Percentiles rank a stretch among this genome's conserved stretches.
Evolutionary conservation across 2,888 invertebrate genomes (phyloP).

Genomic region (Ormyrus rosae): DNA sequence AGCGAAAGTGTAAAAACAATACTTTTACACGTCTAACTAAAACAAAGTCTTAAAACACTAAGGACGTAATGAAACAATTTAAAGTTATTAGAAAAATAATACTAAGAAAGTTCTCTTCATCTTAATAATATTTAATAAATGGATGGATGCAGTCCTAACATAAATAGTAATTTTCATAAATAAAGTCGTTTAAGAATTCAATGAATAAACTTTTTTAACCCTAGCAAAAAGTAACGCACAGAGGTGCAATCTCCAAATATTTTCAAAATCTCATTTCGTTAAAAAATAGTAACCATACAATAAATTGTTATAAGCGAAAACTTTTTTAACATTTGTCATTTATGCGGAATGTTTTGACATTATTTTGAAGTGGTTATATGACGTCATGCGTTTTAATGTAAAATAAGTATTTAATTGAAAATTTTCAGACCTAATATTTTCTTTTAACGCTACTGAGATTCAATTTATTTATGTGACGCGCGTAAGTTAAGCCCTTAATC

Average conservation of each 20-base stretch:
- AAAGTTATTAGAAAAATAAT: slow-evolving; percentile 21
- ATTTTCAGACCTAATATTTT: slow-evolving; percentile 21
- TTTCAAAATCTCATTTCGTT: slow-evolving; percentile 58
- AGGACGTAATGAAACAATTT: slow-evolving; percentile 17
- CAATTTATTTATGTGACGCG: slow-evolving; percentile 41
- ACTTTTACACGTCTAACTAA: slow-evolving; percentile 1
- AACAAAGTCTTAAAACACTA: slow-evolving; percentile 8
- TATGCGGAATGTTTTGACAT: slow-evolving; percentile 36
- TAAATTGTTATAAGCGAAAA: slow-evolving; percentile 49
- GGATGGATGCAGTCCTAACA: slow-evolving; percentile 50
- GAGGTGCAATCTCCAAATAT: slow-evolving; percentile 16
- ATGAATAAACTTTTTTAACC: slow-evolving; percentile 39
- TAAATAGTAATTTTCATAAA: slow-evolving; percentile 29
- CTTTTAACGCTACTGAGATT: slow-evolving; percentile 35
- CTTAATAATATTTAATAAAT: slow-evolving; percentile 29
- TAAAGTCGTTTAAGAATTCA: slow-evolving; percentile 25
- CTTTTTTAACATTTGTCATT: slow-evolving; percentile 29
- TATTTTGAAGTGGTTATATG: slow-evolving; percentile 1
- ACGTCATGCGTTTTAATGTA: slow-evolving; percentile 12
- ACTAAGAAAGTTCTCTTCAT: neutral
- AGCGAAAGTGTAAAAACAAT: neutral
- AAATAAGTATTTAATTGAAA: slow-evolving; percentile 15
- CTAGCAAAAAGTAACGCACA: slow-evolving; percentile 30
- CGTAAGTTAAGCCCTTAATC: slow-evolving; percentile 30
- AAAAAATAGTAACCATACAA: slow-evolving; percentile 61